Evolutionary conservation across 2,888 invertebrate species (phyloP), one percentile per base, ranked within the genome.

Genomic region (Oithona nana): DNA sequence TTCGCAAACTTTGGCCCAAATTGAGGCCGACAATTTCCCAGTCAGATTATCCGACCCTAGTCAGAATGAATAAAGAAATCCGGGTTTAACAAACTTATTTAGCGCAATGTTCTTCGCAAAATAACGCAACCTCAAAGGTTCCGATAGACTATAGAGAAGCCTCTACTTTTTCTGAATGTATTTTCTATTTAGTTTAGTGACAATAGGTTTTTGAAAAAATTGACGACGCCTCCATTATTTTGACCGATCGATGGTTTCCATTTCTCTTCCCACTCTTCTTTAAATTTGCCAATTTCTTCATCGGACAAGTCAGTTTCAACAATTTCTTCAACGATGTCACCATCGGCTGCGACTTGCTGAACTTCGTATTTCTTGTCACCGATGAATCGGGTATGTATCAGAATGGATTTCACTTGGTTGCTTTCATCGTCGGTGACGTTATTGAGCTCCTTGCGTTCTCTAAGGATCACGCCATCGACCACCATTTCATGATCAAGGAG

Each of bases 21-120:
- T 54, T 13, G 54, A 54, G 54, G 54, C 54, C 54, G 54, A 39
- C n/a, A n/a, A n/a, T n/a, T n/a, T n/a, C n/a, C n/a, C n/a, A n/a
- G n/a, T n/a, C n/a, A n/a, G n/a, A n/a, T n/a, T n/a, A n/a, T n/a
- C n/a, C n/a, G n/a, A n/a, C n/a, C n/a, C n/a, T n/a, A n/a, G n/a
- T n/a, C n/a, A n/a, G n/a, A n/a, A n/a, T n/a, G n/a, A n/a, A n/a
- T n/a, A n/a, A n/a, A n/a, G n/a, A n/a, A n/a, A n/a, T n/a, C n/a
- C n/a, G n/a, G n/a, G n/a, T n/a, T n/a, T n/a, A n/a, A n/a, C n/a
- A n/a, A n/a, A n/a, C n/a, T n/a, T n/a, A n/a, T n/a, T n/a, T n/a
- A n/a, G n/a, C n/a, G n/a, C n/a, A n/a, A n/a, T n/a, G n/a, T n/a
- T n/a, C n/a, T n/a, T n/a, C n/a, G n/a, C n/a, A n/a, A n/a, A n/a